These are phyloP conservation scores for Cricetomys ansorgei DNA, from an alignment of 2,113 vertebrate species.

Conservation along the genomic window DNA sequence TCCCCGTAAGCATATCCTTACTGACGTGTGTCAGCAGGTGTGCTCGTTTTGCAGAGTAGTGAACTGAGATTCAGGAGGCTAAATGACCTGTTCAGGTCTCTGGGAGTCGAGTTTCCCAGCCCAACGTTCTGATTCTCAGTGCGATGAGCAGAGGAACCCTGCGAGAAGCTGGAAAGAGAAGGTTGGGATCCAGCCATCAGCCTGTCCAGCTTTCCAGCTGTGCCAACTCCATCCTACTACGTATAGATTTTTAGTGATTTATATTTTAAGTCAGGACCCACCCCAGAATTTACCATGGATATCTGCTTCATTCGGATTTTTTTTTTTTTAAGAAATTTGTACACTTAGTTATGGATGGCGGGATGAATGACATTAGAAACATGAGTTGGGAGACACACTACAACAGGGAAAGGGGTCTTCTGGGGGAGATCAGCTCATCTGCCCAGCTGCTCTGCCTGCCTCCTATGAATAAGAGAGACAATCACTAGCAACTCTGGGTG, in stretches of 20 bases:
- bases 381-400: too few species aligned
- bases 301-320: background rate
- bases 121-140: background rate
- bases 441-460: background rate
- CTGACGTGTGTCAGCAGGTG: background rate
- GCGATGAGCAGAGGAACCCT: background rate
- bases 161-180: background rate
- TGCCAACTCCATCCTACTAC: background rate
- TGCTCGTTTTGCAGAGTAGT: background rate
- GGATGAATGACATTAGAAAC: background rate
- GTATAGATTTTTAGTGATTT: background rate
- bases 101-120: too few species aligned
- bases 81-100: background rate
- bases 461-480: background rate
- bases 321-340: too few species aligned
- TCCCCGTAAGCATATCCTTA: background rate
- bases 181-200: too few species aligned
- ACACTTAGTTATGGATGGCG: background rate
- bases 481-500: background rate
- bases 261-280: background rate
- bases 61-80: background rate
- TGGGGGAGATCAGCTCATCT: background rate
- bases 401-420: fast-evolving
- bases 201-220: background rate
- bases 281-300: background rate